These are phyloP conservation scores for Alectoris magna DNA, from an alignment of 2,797 vertebrate species.

Conservation along the genomic window DNA sequence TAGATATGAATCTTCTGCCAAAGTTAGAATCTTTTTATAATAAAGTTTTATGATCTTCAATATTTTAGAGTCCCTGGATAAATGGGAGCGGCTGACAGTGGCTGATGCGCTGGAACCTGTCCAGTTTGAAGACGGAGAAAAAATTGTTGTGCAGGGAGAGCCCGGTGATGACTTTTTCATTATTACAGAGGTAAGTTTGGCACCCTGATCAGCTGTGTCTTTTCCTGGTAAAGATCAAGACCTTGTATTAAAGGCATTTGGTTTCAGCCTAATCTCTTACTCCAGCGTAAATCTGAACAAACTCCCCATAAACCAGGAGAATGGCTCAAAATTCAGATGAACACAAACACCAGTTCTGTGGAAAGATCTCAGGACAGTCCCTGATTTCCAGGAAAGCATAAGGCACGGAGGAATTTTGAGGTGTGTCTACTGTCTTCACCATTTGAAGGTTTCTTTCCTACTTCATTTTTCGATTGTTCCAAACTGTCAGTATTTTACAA, in stretches of 20 bases:
- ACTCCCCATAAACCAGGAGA: not conserved
- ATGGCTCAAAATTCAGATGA: not conserved
- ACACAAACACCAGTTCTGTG: not conserved
- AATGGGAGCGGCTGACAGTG: conserved; percentile 86
- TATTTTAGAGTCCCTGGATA: conserved; percentile 83
- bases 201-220: not conserved
- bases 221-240: conserved; percentile 25
- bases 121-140: conserved; percentile 86
- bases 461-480: not conserved
- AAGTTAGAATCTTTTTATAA: conserved; percentile 45
- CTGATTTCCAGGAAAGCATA: not conserved
- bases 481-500: not conserved
- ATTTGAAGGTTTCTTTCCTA: not conserved
- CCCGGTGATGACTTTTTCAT: conserved; percentile 86
- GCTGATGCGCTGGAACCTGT: conserved; percentile 85
- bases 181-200: conserved; percentile 83
- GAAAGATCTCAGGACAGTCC: not conserved
- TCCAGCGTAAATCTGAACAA: not conserved
- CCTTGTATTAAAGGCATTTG: not conserved
- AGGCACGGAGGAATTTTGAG: conserved; percentile 10
- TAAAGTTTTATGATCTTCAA: conserved; percentile 40
- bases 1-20: conserved; percentile 19
- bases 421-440: not conserved
- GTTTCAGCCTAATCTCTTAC: conserved; percentile 7
- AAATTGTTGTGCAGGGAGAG: conserved; percentile 86